A percentile compares a stretch with the other conserved stretches of the same genome.
phyloP scores from a whole-genome alignment of 2,113 vertebrate species.

The Promerops cafer region DNA sequence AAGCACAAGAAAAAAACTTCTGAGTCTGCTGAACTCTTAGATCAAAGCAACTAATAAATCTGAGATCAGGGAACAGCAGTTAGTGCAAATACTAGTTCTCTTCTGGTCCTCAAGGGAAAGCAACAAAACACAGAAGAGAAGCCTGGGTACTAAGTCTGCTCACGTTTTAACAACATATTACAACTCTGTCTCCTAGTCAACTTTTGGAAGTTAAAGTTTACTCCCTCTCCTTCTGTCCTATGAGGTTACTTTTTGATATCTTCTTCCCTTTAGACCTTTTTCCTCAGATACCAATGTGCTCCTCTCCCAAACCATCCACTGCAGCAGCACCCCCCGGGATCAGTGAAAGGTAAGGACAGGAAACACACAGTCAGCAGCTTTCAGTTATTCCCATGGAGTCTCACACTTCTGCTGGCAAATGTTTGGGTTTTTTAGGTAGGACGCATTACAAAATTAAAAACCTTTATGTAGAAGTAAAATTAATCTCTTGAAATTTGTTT shows the following conservation, averaged over 20 bases:
- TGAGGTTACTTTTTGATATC: not conserved
- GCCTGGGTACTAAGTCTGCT: not conserved
- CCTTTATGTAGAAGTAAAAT: not conserved
- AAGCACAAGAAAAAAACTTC: conserved; percentile 3
- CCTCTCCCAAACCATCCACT: not conserved
- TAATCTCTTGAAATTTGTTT: not conserved
- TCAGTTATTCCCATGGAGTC: not conserved
- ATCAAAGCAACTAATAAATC: conserved; percentile 45
- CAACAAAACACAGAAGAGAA: not conserved
- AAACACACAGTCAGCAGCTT: not conserved
- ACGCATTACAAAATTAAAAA: not conserved
- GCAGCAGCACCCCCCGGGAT: not conserved
- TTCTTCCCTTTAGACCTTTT: not conserved
- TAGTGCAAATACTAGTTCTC: not conserved
- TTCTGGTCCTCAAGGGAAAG: not conserved
- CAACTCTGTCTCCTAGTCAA: not conserved
- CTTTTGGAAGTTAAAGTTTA: not conserved
- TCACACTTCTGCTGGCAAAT: not conserved
- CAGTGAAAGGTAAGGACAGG: not conserved
- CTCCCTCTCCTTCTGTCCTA: not conserved
- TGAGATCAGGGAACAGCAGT: not conserved
- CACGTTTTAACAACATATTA: not conserved
- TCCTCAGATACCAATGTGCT: not conserved
- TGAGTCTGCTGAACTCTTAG: not conserved
- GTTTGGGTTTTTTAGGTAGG: not conserved